phyloP scores from a whole-genome alignment of 2,797 vertebrate genomes.

The Phataginus tetradactyla region DNA sequence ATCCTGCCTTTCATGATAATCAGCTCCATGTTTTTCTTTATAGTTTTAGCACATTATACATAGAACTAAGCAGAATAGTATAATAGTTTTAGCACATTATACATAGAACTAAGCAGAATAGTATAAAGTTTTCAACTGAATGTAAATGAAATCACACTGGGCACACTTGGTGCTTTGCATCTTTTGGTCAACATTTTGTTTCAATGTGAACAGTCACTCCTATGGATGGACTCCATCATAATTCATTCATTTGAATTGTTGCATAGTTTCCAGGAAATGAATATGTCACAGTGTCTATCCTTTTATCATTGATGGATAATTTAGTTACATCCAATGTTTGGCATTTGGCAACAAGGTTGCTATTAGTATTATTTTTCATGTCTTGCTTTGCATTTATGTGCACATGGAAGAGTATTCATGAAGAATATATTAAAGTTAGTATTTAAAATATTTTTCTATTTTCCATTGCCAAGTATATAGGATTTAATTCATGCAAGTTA shows the following conservation, averaged over 20 bases:
- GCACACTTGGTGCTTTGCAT: neutral
- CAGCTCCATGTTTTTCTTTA: neutral
- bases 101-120: neutral
- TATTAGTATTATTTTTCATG: neutral
- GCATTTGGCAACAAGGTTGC: neutral
- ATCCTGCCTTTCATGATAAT: neutral
- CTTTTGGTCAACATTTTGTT: neutral
- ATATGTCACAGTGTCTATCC: neutral
- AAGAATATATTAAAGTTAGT: neutral
- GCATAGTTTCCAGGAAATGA: neutral
- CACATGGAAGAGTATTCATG: neutral
- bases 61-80: neutral
- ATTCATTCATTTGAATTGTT: neutral
- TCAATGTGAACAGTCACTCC: neutral
- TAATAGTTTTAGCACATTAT: neutral
- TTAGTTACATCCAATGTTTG: neutral
- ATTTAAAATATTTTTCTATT: slow-evolving; percentile 20
- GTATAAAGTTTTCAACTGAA: neutral
- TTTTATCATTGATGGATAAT: neutral
- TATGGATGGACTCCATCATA: neutral
- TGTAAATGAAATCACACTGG: neutral
- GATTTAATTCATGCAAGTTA: neutral
- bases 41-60: neutral
- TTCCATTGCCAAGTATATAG: neutral
- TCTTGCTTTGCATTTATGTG: neutral